Conservation (phyloP, 1,140 invertebrate genomes). For the Hycleus phaleratus region DNA sequence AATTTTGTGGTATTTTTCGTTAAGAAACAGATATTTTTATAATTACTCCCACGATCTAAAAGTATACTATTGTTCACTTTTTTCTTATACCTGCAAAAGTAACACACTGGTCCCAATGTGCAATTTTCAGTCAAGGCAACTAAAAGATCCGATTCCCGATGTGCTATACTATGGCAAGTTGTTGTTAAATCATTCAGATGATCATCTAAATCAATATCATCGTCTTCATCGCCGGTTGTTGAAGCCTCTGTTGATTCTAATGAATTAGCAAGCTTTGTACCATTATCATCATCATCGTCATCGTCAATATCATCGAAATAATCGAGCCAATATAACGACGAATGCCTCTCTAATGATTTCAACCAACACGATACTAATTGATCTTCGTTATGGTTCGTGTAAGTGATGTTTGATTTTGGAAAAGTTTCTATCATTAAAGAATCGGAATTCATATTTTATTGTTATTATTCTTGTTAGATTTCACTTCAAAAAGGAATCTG, state of each 20-base stretch:
- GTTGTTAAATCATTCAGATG: constrained; percentile 9
- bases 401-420: too few relatives aligned
- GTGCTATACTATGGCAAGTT: constrained; percentile 36
- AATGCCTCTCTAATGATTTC: constrained; percentile 31
- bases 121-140: constrained; percentile 38
- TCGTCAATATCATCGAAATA: constrained; percentile 25
- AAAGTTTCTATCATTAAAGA: too few relatives aligned
- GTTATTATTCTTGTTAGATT: too few relatives aligned
- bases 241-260: constrained; percentile 27
- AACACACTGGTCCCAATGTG: constrained; percentile 37
- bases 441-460: too few relatives aligned
- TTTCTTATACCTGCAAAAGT: constrained; percentile 38
- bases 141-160: constrained; percentile 36
- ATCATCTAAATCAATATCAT: constrained; percentile 9
- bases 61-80: too few relatives aligned
- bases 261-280: constrained; percentile 25
- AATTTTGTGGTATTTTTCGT: too few relatives aligned
- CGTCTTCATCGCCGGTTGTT: constrained; percentile 21
- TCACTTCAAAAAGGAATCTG: too few relatives aligned
- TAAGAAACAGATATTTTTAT: not conserved
- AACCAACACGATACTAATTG: constrained; percentile 31
- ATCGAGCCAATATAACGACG: constrained; percentile 33
- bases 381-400: too few relatives aligned
- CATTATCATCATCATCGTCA: constrained; percentile 12
- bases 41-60: too few relatives aligned